Evolutionary conservation across 2,797 vertebrate species (phyloP), one percentile per base, ranked within the genome.

Genomic region (Tenualosa ilisha): DNA sequence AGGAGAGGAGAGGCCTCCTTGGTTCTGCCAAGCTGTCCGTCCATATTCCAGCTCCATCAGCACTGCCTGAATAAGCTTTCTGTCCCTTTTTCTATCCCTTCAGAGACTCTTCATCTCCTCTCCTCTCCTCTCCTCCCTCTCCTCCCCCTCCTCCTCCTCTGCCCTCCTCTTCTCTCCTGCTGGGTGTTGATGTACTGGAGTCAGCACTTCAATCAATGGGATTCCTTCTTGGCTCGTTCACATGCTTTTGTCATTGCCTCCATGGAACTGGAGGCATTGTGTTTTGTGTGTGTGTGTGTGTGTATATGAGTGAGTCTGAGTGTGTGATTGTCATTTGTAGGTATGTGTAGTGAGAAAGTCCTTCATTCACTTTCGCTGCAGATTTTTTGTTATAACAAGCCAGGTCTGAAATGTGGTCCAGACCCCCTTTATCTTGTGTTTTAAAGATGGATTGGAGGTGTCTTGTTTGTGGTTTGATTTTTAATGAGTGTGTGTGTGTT

Each of bases 201-300:
- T 79, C 72, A 79, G 40, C 72, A 79, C 4, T 79, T 20, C 40
- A 79, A 79, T 79, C 17, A 79, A 43, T 79, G 72, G 72, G 72
- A 9, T 40, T 20, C 17, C 20, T 79, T 40, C 37, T 46, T 40
- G 22, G 37, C 72, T 79, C n/a, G 72, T 79, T 46, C 46, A 20
- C 22, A 2, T 43, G 37, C 40, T 37, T 79, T 79, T 46, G 40
- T 79, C 72, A 43, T 20, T 43, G 17, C 72, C 20, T 46, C 6
- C 72, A 22, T 20, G 17, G 17, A 46, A 43, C 7, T 43, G 6
- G 72, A 79, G 43, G 72, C 37, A 79, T 31, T 79, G 24, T 17
- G 8, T 43, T 46, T 79, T 24, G 37, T 56, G 37, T 79, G 37
- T 37, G 15, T 31, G 63, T 26, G 24, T 63, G 61, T 65, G 63